phyloP scores from a whole-genome alignment of 2,888 invertebrate genomes.

The Caradrina clavipalpis region DNA sequence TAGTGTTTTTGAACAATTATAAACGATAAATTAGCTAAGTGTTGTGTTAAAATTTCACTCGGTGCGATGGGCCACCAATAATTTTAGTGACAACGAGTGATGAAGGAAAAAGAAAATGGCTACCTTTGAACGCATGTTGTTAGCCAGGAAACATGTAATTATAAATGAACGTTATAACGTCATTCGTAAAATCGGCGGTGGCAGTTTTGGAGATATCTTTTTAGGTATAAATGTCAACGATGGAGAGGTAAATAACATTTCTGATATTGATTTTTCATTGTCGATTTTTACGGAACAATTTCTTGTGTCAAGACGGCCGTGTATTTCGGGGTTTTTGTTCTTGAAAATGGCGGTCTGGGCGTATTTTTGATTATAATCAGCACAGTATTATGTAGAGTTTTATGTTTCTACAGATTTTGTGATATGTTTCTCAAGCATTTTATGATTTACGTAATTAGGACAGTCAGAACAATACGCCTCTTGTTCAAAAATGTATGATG shows the following conservation, averaged over 20 bases:
- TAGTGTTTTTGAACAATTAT: conserved; percentile 77
- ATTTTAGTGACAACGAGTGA: conserved; percentile 86
- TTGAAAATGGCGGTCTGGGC: conserved; percentile 84
- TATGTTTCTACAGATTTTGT: background rate
- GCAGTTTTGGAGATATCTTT: conserved; percentile 99
- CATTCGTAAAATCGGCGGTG: conserved; percentile 99
- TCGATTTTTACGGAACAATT: conserved; percentile 62
- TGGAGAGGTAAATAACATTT: conserved; percentile 94
- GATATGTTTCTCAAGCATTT: conserved; percentile 17
- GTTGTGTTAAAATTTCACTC: conserved; percentile 80
- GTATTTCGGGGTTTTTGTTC: conserved; percentile 82
- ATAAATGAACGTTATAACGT: conserved; percentile 98
- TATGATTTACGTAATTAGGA: conserved; percentile 65
- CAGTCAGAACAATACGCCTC: conserved; percentile 45
- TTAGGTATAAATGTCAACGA: conserved; percentile 97
- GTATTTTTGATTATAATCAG: conserved; percentile 68
- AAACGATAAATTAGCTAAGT: conserved; percentile 80
- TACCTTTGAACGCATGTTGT: conserved; percentile 88
- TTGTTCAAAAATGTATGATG: conserved; percentile 50
- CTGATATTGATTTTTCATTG: conserved; percentile 63
- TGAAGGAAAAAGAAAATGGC: conserved; percentile 89
- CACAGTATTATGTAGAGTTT: conserved; percentile 35
- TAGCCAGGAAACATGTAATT: conserved; percentile 82
- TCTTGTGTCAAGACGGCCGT: conserved; percentile 75
- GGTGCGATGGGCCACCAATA: conserved; percentile 82